Evolutionary conservation across 92 coral and sea anemone genomes (phyloP), one percentile per base, ranked within the genome.

Genomic region (Hydrozoanthus gracilis): DNA sequence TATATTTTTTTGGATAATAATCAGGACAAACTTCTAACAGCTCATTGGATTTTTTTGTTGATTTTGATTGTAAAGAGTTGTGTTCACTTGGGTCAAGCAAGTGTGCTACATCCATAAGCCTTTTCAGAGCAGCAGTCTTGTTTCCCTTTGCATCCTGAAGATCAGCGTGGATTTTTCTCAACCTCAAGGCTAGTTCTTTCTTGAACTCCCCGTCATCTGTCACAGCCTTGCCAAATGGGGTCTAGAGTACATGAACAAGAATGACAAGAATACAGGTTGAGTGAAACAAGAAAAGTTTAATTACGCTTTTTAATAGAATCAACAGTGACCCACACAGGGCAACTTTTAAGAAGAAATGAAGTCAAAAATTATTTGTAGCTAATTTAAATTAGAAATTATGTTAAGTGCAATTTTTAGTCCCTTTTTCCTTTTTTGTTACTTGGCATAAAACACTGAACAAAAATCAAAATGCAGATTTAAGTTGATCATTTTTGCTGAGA

Each of bases 21-120:
- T 89, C 92, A 2, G 92, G 92, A 39, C 92, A 89, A 1, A 89
- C 92, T 50, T 89, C 92, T 14, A 89, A 56, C 45, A 86, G 17
- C 14, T 1, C 83, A 2, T 61, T 60, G 71, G 6, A 17, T 13
- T 46, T 55, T 78, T 51, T 8, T 44, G 56, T 12, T 15, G 14
- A 12, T 4, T 4, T 35, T 27, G 39, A 27, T 27, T 27, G 39
- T 27, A 27, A 27, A 79, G 6, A 18, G 20, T 35, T 15, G 12
- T 17, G 15, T 58, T 39, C 44, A 10, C 54, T 50, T 14, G 84
- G 84, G 20, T 79, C 84, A 79, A 79, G 84, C 44, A 56, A 79
- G 12, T 47, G 39, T 4, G 16, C 71, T 47, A 79, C 17, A 20
- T 79, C 64, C 73, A 62, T 45, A 45, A 79, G 84, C n/a, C 64